Percentiles rank a stretch among this genome's conserved stretches.
These are phyloP conservation scores for Pampusana beccarii DNA, from an alignment of 2,113 vertebrate species.

Conservation along the genomic window DNA sequence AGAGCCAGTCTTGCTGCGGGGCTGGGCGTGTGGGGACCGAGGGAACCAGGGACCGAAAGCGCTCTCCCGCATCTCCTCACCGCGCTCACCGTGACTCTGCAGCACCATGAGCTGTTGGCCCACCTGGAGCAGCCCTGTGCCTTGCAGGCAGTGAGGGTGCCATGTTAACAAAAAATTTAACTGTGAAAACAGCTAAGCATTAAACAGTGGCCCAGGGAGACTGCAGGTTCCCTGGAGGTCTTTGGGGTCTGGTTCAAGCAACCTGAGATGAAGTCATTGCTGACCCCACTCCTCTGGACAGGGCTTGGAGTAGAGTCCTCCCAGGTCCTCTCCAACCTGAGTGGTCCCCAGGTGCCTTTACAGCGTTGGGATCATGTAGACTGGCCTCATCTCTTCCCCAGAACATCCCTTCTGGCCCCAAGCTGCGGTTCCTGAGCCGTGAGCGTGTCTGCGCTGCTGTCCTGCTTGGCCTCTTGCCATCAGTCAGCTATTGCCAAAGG, in stretches of 20 bases:
- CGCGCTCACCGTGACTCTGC: too few relatives aligned
- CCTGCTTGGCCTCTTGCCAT: not conserved
- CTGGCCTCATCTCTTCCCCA: not conserved
- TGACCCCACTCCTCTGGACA: not conserved
- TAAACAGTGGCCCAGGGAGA: not conserved
- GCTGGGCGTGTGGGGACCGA: not conserved
- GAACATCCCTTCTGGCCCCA: not conserved
- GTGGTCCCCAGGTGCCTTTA: not conserved
- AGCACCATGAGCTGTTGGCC: too few relatives aligned
- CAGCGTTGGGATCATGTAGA: not conserved
- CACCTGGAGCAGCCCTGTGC: too few relatives aligned
- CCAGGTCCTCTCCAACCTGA: not conserved
- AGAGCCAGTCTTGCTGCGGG: too few relatives aligned
- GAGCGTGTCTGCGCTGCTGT: not conserved
- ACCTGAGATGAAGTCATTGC: fast-evolving
- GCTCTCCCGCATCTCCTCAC: too few relatives aligned
- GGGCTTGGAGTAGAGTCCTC: not conserved
- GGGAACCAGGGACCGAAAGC: fast-evolving
- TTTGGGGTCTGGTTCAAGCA: not conserved
- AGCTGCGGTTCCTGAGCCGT: not conserved
- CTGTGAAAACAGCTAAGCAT: not conserved
- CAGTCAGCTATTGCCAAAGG: not conserved
- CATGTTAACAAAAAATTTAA: fast-evolving
- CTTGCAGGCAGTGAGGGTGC: fast-evolving
- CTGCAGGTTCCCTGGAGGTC: fast-evolving